These are phyloP conservation scores for Thecocarcelia acutangulata DNA, from an alignment of 2,888 invertebrate genomes.

Conservation along the genomic window DNA sequence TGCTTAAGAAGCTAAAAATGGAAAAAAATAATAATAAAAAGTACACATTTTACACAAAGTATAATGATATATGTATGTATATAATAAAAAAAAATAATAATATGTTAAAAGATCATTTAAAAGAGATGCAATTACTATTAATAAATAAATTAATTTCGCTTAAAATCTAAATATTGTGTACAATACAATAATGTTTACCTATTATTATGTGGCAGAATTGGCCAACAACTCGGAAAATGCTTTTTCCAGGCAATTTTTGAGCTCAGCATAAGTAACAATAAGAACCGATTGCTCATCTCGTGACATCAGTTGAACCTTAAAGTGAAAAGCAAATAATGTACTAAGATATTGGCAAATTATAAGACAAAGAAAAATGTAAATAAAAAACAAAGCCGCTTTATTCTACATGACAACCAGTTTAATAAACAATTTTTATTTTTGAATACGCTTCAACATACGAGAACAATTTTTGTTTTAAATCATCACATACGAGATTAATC, in stretches of 20 bases:
- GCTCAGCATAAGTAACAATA: slow-evolving; percentile 96
- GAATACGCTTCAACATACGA: too few relatives aligned
- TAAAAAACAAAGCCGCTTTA: too few relatives aligned
- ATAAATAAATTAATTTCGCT: slow-evolving; percentile 47
- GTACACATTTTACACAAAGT: slow-evolving; percentile 22
- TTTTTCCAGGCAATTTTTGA: slow-evolving; percentile 96
- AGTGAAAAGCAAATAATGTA: neutral
- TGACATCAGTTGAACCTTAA: slow-evolving; percentile 94
- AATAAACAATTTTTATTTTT: too few relatives aligned
- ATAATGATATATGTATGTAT: neutral
- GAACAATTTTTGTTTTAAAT: too few relatives aligned
- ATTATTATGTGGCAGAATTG: slow-evolving; percentile 78
- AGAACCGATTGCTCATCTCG: slow-evolving; percentile 97
- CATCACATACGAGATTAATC: too few relatives aligned
- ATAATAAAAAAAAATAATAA: neutral
- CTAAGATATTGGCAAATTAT: neutral
- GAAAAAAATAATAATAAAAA: slow-evolving; percentile 11
- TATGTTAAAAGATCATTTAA: slow-evolving; percentile 39
- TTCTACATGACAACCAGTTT: too few relatives aligned
- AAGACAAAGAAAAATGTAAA: neutral
- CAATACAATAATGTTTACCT: slow-evolving; percentile 68
- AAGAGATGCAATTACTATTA: slow-evolving; percentile 26
- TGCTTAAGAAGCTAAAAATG: neutral
- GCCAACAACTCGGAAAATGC: slow-evolving; percentile 91
- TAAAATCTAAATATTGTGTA: slow-evolving; percentile 59